Evolutionary conservation across 2,113 vertebrate species (phyloP), one percentile per base, ranked within the genome.

Genomic region (Tenrec ecaudatus): DNA sequence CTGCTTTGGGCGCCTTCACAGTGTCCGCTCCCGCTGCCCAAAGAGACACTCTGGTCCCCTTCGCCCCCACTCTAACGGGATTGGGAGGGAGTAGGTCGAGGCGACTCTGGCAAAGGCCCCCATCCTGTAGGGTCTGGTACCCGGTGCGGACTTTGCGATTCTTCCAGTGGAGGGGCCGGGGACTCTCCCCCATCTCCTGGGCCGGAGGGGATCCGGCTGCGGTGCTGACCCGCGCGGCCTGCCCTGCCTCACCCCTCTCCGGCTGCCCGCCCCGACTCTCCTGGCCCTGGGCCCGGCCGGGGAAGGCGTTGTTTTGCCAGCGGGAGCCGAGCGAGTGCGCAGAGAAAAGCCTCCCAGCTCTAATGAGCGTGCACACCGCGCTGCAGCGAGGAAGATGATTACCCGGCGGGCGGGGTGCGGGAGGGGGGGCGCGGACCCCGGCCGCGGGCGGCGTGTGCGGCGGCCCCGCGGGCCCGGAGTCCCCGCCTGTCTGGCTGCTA

Each of bases 221-320:
- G 4, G 57, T 77, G 83, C 88, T 93, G 96, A 97, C 96, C 94
- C 91, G 89, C 62, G 36, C 76, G 62, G 84, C 91, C 83, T 36
- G 75, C 91, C 77, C 92, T 25, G 86, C 68, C 73, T 90, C 92
- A 87, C 83, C 87, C 86, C 81, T 75, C 64, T 62, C 73, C 75
- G 58, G 79, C 92, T 82, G 94, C 93, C 96, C 93, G 93, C 93
- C 94, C 91, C 19, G 75, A 69, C 92, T 93, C 91, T 94, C 93
- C 94, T 94, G 93, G 96, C 96, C 95, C 94, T 62, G 93, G 97
- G 97, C 97, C 95, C 95, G 95, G 97, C 96, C 68, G 38, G 90
- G 96, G 95, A 97, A 97, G 97, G 97, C 97, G 97, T 97, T 98
- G 97, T 97, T 98, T 97, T 98, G 97, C 98, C 97, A 98, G 97